Evolutionary conservation across 2,113 vertebrate genomes (phyloP).

Genomic region (Gallinago jamesoni): DNA sequence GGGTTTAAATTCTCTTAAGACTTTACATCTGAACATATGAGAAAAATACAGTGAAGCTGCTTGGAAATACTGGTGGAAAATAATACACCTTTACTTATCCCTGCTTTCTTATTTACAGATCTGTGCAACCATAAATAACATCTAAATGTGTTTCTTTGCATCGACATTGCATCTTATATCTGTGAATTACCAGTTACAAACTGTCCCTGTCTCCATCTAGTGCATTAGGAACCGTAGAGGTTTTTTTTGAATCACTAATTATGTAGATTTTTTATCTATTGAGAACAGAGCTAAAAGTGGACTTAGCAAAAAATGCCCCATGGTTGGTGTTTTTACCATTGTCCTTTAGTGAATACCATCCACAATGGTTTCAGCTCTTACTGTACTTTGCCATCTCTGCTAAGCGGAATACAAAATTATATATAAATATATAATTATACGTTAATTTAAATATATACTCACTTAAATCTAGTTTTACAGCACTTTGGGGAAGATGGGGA

Average conservation of each 20-base stretch:
- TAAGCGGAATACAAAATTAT: background rate
- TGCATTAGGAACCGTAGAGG: background rate
- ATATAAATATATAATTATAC: background rate
- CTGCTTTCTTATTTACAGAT: background rate
- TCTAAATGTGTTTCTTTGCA: background rate
- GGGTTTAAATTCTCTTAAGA: background rate
- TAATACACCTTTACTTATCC: background rate
- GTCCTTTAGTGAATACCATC: background rate
- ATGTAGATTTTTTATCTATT: background rate
- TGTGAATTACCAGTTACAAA: background rate
- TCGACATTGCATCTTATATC: background rate
- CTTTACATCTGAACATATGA: background rate
- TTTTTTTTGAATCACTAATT: background rate
- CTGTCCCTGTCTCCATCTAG: background rate
- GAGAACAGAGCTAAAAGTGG: background rate
- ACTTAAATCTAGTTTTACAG: background rate
- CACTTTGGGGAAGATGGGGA: conserved; percentile 52
- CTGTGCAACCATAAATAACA: background rate
- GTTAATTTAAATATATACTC: background rate
- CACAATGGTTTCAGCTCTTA: background rate
- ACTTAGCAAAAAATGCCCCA: background rate
- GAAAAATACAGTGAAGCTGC: background rate
- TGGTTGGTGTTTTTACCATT: background rate
- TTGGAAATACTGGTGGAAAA: background rate
- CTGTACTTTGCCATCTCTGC: background rate